These are phyloP conservation scores for Acanthochromis polyacanthus DNA, from an alignment of 2,113 vertebrate species.

Conservation along the genomic window DNA sequence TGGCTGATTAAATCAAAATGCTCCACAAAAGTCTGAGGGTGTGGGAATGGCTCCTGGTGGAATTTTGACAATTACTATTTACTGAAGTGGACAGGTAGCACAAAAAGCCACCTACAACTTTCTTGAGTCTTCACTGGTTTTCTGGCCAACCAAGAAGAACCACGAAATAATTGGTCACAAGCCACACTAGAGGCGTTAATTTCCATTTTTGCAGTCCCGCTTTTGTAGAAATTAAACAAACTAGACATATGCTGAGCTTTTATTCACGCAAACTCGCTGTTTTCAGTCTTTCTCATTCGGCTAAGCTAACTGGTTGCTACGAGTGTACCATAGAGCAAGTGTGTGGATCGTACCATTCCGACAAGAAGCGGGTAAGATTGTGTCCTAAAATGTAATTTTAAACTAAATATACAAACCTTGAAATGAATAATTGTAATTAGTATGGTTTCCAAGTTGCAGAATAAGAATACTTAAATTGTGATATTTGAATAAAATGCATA, in stretches of 20 bases:
- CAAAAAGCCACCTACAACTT: too few species aligned
- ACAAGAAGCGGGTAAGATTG: slow-evolving; percentile 4
- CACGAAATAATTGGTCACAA: neutral
- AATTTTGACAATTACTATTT: too few species aligned
- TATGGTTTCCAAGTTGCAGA: slow-evolving; percentile 28
- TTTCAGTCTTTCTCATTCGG: too few species aligned
- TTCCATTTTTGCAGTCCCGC: too few species aligned
- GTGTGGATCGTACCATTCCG: neutral
- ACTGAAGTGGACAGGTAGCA: too few species aligned
- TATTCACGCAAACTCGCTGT: too few species aligned
- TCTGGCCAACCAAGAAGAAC: neutral
- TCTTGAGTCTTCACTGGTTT: too few species aligned
- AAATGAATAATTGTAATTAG: slow-evolving; percentile 41
- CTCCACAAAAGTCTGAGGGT: too few species aligned
- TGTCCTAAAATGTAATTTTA: slow-evolving; percentile 9
- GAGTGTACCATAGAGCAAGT: too few species aligned
- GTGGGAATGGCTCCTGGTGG: too few species aligned
- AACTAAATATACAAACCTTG: slow-evolving; percentile 37
- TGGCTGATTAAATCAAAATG: too few species aligned
- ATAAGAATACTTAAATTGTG: slow-evolving; percentile 21
- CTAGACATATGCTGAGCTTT: too few species aligned
- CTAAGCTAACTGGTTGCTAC: neutral
- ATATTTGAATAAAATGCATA: slow-evolving; percentile 37
- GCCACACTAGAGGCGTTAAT: neutral
- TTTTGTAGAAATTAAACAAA: neutral